Evolutionary conservation across 2,113 vertebrate species (phyloP).

Genomic region (Antigone vipio): DNA sequence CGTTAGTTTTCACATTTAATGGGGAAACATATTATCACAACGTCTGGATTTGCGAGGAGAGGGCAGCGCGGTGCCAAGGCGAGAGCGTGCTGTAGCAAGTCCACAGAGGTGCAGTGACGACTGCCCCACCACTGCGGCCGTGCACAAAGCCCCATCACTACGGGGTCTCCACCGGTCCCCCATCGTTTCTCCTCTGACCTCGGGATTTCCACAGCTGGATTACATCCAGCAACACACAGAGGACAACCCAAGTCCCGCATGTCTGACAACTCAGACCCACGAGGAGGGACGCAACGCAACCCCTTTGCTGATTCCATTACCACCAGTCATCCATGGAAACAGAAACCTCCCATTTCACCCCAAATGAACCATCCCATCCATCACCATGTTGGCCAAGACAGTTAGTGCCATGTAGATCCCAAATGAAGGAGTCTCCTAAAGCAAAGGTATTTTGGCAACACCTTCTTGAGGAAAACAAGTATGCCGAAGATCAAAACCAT

Average conservation of each 20-base stretch:
- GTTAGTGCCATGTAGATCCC: neutral
- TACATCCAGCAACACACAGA: neutral
- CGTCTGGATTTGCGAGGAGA: neutral
- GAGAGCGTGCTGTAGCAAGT: neutral
- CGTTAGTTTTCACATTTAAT: neutral
- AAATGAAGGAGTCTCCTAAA: neutral
- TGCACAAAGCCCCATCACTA: neutral
- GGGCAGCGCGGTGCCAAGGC: fast-evolving
- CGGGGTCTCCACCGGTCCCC: fast-evolving
- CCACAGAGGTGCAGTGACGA: neutral
- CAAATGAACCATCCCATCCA: neutral
- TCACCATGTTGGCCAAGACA: neutral
- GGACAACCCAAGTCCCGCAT: neutral
- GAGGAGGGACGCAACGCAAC: neutral
- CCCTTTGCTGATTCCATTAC: neutral
- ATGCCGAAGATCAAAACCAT: neutral
- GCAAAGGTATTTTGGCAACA: neutral
- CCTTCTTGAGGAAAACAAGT: neutral
- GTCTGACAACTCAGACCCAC: neutral
- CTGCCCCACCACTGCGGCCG: neutral
- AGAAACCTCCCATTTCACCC: neutral
- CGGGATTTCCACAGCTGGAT: neutral
- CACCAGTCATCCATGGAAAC: neutral
- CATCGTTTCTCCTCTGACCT: neutral
- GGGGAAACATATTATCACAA: neutral